phyloP scores from a whole-genome alignment of 2,797 vertebrate genomes.

The Ficedula albicollis region DNA sequence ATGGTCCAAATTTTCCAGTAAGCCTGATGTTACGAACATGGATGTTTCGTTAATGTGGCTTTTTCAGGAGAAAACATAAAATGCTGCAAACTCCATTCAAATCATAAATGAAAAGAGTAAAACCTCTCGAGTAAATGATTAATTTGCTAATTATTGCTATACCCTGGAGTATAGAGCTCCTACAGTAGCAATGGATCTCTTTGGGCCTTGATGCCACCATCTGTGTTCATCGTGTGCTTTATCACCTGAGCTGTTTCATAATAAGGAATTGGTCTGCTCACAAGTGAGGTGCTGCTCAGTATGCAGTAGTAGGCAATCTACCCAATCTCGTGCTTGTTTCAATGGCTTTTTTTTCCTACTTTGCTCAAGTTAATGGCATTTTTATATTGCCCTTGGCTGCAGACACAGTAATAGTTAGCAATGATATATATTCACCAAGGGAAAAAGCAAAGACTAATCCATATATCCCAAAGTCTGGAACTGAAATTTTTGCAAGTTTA shows the following conservation, averaged over 20 bases:
- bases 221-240: background rate
- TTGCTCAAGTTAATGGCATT: conserved; percentile 57
- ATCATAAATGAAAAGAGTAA: background rate
- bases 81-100: background rate
- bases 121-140: background rate
- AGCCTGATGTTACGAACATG: background rate
- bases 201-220: background rate
- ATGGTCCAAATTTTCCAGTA: background rate
- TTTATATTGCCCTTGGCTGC: conserved; percentile 54
- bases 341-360: background rate
- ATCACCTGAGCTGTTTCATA: background rate
- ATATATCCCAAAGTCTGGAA: conserved; percentile 50
- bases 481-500: conserved; percentile 38
- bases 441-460: conserved; percentile 35
- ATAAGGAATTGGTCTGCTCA: background rate
- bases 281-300: background rate
- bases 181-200: background rate
- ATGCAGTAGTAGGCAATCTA: conserved; percentile 5
- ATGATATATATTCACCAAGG: conserved; percentile 38
- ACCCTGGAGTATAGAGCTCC: background rate
- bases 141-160: background rate
- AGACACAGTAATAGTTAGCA: conserved; percentile 15
- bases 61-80: background rate
- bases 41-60: background rate
- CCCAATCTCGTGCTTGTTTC: background rate